These are phyloP conservation scores for Ophthalmolycus amberensis DNA, from an alignment of 2,113 vertebrate species.

Conservation along the genomic window DNA sequence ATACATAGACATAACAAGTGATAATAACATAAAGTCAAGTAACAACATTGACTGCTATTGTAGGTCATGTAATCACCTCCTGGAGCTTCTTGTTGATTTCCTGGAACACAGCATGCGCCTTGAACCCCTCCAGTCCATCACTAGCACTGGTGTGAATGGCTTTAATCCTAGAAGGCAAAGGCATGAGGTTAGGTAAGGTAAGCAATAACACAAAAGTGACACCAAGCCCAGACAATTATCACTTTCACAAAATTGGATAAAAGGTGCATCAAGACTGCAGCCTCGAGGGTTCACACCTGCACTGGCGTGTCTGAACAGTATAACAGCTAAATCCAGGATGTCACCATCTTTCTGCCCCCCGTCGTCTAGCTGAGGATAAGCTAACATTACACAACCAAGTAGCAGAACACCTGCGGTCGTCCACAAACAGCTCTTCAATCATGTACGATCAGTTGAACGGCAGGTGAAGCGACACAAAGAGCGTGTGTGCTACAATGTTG, in stretches of 20 bases:
- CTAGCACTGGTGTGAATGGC: slow-evolving; percentile 83
- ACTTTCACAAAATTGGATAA: neutral
- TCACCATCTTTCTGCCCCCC: too few species aligned
- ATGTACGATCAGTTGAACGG: neutral
- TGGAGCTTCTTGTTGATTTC: slow-evolving; percentile 95
- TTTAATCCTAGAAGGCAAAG: slow-evolving; percentile 64
- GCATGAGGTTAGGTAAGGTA: neutral
- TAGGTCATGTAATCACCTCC: slow-evolving; percentile 82
- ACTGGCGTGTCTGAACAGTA: too few species aligned
- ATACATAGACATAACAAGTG: neutral
- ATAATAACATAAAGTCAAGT: neutral
- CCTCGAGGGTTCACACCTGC: neutral
- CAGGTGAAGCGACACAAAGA: too few species aligned
- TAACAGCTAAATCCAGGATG: neutral
- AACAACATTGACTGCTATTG: accelerated
- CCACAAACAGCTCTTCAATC: too few species aligned
- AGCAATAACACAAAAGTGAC: neutral
- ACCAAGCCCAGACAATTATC: neutral
- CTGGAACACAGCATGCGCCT: slow-evolving; percentile 90
- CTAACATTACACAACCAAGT: neutral
- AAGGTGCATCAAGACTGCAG: neutral
- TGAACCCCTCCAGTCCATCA: slow-evolving; percentile 88
- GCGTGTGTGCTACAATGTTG: neutral
- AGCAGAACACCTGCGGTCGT: neutral
- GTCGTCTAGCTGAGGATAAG: neutral